Evolutionary conservation across 1,140 invertebrate genomes (phyloP), one percentile per base, ranked within the genome.

Genomic region (Hesperophylax magnus): DNA sequence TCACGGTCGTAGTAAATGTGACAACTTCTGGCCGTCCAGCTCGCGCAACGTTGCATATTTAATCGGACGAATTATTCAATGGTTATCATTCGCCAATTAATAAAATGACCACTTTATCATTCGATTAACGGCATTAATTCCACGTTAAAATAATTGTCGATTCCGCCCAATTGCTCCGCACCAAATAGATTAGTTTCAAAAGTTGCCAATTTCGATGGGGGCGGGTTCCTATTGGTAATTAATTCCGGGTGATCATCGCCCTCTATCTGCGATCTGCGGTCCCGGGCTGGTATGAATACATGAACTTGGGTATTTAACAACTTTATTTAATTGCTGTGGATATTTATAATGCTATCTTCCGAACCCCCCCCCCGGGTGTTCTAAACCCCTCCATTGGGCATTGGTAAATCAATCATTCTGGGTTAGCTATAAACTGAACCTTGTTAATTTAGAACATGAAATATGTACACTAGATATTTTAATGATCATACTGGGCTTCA

Each of bases 121-220:
- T 47, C 77, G 81, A 82, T 79, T 69, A 79, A 69, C 71, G 78
- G 72, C 77, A 82, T 82, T 79, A 69, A 82, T 82, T 82, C 69
- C 58, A 77, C 74, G 74, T 82, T 79, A 72, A 77, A 82, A 82
- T 79, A 79, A 82, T 79, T 71, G 77, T 78, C 76, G 75, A 63
- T 82, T 82, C 81, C 81, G 75, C 76, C 77, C 81, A 82, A 82
- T 82, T 82, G 81, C 77, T 56, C 53, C 65, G n/a, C 39, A 22
- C 39, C 24, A 39, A 63, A 47, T 18, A 60, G 34, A 74, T 71
- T 47, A 78, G 54, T 72, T n/a, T 67, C 54, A 5, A 27, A 81
- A 78, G 80, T 76, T 75, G 65, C 31, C 67, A 39, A 52, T 71
- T 39, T 71, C 17, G 76, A 72, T 77, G 17, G 53, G 56, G 60